Evolutionary conservation across 2,113 vertebrate species (phyloP), one percentile per base, ranked within the genome.

Genomic region (Tonatia bakeri): DNA sequence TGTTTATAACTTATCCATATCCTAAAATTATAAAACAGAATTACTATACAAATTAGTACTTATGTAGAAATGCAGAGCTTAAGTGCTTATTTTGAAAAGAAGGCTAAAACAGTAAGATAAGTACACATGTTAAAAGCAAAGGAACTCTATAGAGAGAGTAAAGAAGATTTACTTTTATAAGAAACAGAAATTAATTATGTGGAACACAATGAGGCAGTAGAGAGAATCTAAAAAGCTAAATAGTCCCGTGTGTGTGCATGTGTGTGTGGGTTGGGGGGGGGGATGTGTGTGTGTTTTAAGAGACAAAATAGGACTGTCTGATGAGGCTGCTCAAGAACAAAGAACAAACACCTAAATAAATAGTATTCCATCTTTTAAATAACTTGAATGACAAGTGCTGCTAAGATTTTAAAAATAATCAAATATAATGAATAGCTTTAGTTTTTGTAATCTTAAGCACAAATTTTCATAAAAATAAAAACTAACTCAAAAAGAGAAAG

Each of bases 401-500:
- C 14, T 43, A 65, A 38, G 14, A 52, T 70, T 24, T 33, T 59
- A 90, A 79, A 40, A 45, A 50, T 22, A 54, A 38, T 40, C 28
- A 52, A 47, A 80, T 79, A 19, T 54, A 54, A 90, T 50, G 28
- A 52, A 87, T 43, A 47, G 22, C 5, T 73, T 80, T 76, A 69
- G 65, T 72, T 89, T 86, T 47, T 56, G 86, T 77, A 54, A 83
- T 40, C 12, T 83, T 92, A 26, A 90, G 90, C 12, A 67, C 20
- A 72, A 6, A n/a, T 92, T 73, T 94, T 67, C 12, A 36, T 20
- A 69, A 94, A 82, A 90, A 59, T 20, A 89, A 73, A 95, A 91
- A 75, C 11, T 24, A 11, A 31, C 28, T 54, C 6, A 33, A 67
- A 83, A 65, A 47, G 73, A 72, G 28, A 93, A n/a, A 38, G 33